These are phyloP conservation scores for Cydia amplana DNA, from an alignment of 1,140 invertebrate species.

Conservation along the genomic window DNA sequence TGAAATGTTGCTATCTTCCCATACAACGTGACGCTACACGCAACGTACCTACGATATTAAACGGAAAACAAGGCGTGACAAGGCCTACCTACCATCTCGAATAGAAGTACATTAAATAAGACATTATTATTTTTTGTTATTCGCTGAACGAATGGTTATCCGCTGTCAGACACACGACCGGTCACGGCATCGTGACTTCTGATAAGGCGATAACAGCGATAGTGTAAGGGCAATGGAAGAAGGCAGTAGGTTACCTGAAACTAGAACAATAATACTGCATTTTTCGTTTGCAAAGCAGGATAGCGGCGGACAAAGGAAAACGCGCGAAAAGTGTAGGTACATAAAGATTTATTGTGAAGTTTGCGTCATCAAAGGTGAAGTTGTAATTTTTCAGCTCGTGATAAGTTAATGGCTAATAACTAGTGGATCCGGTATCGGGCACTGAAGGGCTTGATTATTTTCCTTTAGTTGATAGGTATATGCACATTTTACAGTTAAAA, in stretches of 20 bases:
- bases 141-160: constrained; percentile 1
- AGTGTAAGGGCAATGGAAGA: constrained; percentile 34
- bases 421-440: no score
- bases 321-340: constrained; percentile 51
- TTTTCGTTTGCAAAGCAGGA: not conserved
- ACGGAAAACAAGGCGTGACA: no score
- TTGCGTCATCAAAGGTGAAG: not conserved
- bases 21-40: no score
- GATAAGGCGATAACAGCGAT: constrained; percentile 57
- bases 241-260: not conserved
- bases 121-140: not conserved
- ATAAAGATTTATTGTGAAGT: constrained; percentile 40
- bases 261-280: not conserved
- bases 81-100: no score
- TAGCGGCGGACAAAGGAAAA: constrained; percentile 60
- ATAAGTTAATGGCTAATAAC: not conserved
- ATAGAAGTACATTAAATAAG: not conserved
- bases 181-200: constrained; percentile 62
- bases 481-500: no score
- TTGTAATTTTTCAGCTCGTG: not conserved
- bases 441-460: no score
- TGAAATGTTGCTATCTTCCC: no score
- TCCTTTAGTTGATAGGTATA: not conserved
- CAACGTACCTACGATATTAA: no score
- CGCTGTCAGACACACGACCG: constrained; percentile 44